A percentile compares a stretch with the other conserved stretches of the same genome.
phyloP scores from a whole-genome alignment of 2,113 vertebrate genomes.

The Fulica atra region DNA sequence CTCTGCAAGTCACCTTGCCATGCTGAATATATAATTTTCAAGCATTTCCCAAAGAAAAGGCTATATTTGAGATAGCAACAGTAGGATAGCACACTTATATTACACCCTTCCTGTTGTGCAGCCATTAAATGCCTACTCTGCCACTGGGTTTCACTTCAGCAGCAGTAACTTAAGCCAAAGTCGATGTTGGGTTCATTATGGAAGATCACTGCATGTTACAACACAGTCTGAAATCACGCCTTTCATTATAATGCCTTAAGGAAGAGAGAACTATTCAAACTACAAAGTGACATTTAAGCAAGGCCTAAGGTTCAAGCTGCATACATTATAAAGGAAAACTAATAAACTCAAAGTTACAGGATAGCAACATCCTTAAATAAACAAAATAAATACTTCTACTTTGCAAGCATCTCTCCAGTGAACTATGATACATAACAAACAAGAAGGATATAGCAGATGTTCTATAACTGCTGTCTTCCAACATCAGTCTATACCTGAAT shows the following conservation, averaged over 20 bases:
- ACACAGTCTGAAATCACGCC: conserved; percentile 37
- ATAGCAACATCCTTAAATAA: not conserved
- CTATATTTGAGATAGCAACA: not conserved
- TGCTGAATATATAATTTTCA: not conserved
- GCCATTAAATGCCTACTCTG: conserved; percentile 63
- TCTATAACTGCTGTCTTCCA: not conserved
- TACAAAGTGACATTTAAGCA: not conserved
- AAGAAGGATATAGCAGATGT: not conserved
- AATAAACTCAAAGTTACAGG: not conserved
- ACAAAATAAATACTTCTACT: not conserved
- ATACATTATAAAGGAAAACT: not conserved
- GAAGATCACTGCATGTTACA: conserved; percentile 65
- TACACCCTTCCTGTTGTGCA: conserved; percentile 54
- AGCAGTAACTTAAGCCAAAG: conserved; percentile 69
- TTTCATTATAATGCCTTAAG: not conserved
- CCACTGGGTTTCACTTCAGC: conserved; percentile 57
- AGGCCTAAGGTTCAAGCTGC: not conserved
- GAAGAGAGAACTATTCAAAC: not conserved
- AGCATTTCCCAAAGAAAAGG: not conserved
- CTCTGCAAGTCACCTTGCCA: not conserved
- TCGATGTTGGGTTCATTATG: conserved; percentile 55
- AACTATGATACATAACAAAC: not conserved
- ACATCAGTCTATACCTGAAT: not conserved
- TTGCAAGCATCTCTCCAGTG: not conserved
- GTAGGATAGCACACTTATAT: conserved; percentile 37